phyloP scores from a whole-genome alignment of 2,888 invertebrate genomes.

The Pseudococcus longispinus region DNA sequence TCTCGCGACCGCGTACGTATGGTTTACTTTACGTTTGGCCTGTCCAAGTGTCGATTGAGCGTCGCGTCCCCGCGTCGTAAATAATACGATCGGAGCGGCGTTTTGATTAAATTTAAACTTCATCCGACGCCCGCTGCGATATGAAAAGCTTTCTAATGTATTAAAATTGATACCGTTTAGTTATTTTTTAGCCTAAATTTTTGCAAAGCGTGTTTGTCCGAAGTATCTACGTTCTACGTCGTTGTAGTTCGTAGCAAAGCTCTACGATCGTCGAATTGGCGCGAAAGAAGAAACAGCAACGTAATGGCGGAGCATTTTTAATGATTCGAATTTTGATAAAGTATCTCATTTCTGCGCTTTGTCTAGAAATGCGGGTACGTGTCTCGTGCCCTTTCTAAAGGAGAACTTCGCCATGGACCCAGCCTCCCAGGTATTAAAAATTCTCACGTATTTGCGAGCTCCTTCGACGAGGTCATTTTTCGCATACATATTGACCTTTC shows the following conservation, averaged over 20 bases:
- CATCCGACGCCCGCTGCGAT: neutral
- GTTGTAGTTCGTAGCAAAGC: no score
- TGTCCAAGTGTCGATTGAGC: neutral
- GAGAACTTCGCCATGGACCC: no score
- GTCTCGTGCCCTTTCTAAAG: no score
- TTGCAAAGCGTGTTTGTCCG: neutral
- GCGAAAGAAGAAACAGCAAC: neutral
- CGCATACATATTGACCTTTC: no score
- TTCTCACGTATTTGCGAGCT: no score
- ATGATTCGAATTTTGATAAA: neutral
- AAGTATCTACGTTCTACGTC: neutral
- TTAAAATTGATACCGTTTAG: neutral
- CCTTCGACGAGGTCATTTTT: no score
- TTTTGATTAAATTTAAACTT: neutral
- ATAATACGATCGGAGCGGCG: neutral
- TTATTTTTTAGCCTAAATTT: neutral
- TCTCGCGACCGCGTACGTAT: neutral
- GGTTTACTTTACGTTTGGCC: neutral
- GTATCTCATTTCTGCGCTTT: neutral
- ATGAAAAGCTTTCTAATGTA: slow-evolving; percentile 6
- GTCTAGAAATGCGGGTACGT: neutral
- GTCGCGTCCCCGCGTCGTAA: neutral
- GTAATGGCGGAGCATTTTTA: neutral
- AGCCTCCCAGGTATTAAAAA: no score
- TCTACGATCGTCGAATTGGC: no score